phyloP scores from a whole-genome alignment of 2,113 vertebrate genomes.

The Phainopepla nitens region DNA sequence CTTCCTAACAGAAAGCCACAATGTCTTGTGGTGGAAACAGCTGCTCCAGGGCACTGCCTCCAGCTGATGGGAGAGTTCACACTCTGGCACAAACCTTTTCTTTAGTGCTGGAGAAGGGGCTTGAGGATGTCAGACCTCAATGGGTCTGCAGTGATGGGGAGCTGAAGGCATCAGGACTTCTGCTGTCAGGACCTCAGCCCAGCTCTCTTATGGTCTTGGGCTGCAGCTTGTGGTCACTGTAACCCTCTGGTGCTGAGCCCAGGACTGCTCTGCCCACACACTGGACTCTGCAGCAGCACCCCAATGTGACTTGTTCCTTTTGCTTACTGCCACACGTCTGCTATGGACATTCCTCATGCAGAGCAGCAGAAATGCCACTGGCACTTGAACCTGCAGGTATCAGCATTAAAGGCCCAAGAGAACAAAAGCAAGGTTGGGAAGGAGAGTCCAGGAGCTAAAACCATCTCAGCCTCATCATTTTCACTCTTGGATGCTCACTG shows the following conservation, averaged over 20 bases:
- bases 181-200: neutral
- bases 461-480: neutral
- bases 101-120: neutral
- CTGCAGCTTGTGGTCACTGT: neutral
- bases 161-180: neutral
- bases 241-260: neutral
- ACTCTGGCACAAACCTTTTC: neutral
- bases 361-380: neutral
- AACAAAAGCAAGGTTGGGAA: neutral
- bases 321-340: neutral
- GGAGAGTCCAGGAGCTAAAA: neutral
- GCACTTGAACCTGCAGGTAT: neutral
- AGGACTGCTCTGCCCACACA: accelerated
- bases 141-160: neutral
- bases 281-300: neutral
- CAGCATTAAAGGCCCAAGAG: neutral
- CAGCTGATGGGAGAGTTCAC: neutral
- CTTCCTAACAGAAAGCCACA: neutral
- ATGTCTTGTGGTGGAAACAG: accelerated
- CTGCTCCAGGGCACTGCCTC: neutral
- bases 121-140: neutral
- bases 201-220: neutral
- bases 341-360: neutral
- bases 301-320: neutral
- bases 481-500: neutral